phyloP scores from a whole-genome alignment of 2,888 invertebrate genomes.

The Ctenicera cuprea region DNA sequence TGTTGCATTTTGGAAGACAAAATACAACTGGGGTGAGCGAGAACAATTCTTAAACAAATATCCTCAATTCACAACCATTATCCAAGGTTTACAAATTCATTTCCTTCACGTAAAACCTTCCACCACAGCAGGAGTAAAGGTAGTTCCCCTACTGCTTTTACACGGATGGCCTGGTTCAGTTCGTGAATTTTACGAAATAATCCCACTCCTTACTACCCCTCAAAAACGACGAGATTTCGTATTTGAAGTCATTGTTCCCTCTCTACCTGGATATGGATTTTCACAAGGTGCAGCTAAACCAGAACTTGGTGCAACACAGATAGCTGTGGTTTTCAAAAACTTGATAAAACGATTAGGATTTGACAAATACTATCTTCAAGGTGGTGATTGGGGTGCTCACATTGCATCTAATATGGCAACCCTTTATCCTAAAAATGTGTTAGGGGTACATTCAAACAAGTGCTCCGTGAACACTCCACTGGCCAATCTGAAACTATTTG shows the following conservation, averaged over 20 bases:
- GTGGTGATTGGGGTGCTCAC: constrained; percentile 87
- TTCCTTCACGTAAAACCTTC: constrained; percentile 80
- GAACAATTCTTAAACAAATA: constrained; percentile 79
- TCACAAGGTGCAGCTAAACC: constrained; percentile 76
- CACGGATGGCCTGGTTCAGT: constrained; percentile 96
- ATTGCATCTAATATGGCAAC: constrained; percentile 78
- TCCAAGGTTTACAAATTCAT: constrained; percentile 83
- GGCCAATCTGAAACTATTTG: constrained; percentile 48
- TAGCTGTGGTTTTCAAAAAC: constrained; percentile 77
- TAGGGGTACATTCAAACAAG: constrained; percentile 72
- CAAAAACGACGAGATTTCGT: constrained; percentile 76
- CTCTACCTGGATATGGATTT: constrained; percentile 74
- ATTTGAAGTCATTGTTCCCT: constrained; percentile 79
- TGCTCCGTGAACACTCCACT: constrained; percentile 53
- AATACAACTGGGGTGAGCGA: constrained; percentile 81
- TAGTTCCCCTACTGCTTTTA: constrained; percentile 81
- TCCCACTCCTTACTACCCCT: constrained; percentile 78
- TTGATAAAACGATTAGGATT: constrained; percentile 82
- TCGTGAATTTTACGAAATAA: constrained; percentile 86
- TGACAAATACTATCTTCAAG: constrained; percentile 81
- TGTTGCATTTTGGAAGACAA: constrained; percentile 84
- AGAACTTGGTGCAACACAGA: constrained; percentile 77
- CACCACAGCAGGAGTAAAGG: constrained; percentile 64
- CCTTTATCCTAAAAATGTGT: constrained; percentile 77
- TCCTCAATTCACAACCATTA: constrained; percentile 82